phyloP scores from a whole-genome alignment of 2,797 vertebrate species.

The Parauchenoglanis ngamensis region DNA sequence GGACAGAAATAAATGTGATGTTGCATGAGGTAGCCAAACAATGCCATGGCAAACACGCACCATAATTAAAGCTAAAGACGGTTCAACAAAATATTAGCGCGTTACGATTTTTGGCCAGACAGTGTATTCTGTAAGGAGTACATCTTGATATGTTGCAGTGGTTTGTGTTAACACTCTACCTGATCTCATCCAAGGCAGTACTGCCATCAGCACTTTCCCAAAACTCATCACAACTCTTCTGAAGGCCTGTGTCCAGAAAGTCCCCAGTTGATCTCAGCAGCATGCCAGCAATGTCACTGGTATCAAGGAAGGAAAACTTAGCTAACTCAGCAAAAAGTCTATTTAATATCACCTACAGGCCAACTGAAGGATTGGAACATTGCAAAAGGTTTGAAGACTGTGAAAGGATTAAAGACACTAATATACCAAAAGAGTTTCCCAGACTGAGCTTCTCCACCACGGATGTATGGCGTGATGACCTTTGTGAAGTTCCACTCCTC shows the following conservation, averaged over 20 bases:
- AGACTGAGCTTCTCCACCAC: conserved; percentile 96
- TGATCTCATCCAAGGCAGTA: conserved; percentile 92
- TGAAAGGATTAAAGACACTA: conserved; percentile 47
- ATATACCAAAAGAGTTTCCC: conserved; percentile 94
- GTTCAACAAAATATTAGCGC: too few relatives aligned
- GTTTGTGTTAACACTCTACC: conserved; percentile 68
- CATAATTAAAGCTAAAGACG: too few relatives aligned
- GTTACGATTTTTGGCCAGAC: too few relatives aligned
- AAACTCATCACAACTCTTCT: conserved; percentile 90
- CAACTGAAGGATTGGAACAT: background rate
- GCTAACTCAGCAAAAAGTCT: background rate
- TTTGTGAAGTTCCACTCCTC: conserved; percentile 99
- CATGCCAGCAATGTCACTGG: conserved; percentile 96
- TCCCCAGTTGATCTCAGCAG: conserved; percentile 95
- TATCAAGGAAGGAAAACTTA: conserved; percentile 15
- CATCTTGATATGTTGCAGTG: background rate
- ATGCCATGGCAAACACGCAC: too few relatives aligned
- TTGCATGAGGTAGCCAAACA: too few relatives aligned
- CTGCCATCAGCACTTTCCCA: conserved; percentile 92
- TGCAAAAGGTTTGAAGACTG: background rate
- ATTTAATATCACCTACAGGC: background rate
- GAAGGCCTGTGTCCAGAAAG: conserved; percentile 89
- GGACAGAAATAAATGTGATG: too few relatives aligned
- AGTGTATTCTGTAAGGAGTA: too few relatives aligned
- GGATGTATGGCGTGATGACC: conserved; percentile 97